Base-by-base conservation (phyloP, 2,797 vertebrate genomes). In the Denticeps clupeoides region DNA sequence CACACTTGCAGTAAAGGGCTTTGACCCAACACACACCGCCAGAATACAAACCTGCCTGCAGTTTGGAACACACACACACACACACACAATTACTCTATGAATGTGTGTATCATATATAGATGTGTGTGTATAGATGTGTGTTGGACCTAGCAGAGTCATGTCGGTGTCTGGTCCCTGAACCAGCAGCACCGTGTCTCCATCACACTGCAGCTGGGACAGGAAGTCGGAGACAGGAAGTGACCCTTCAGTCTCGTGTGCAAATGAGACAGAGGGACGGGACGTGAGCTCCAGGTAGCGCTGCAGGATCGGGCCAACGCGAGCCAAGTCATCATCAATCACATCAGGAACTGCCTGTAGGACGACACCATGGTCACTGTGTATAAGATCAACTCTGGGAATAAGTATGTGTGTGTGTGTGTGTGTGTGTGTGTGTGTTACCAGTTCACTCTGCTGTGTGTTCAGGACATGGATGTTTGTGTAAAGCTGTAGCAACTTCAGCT, bases 41-140 rank as follows among this genome's bases (percentile, higher is more conserved):
- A 96, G 65, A 99, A 96, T 45, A 97, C 70, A 65, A 96, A 96
- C 51, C 75, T 89, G 23, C 94, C 94, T 99, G 54, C 31, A 59
- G n/a, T 26, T 59, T 4, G 25, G 16, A 28, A 28, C 24, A 25
- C 5, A 25, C 24, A 25, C 24, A 25, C 12, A 53, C 8, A 51
- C 26, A 69, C 5, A 67, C 19, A 47, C 48, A 48, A 23, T 13
- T 10, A 22, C 21, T 37, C 4, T 35, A 29, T 18, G 32, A 26
- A 15, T 24, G 31, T 47, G 28, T 21, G 31, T 37, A 12, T n/a
- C n/a, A n/a, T n/a, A n/a, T n/a, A n/a, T n/a, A n/a, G n/a, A n/a
- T 42, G 28, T 27, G 27, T 15, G 35, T 40, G 43, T 18, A 25
- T 5, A 4, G 27, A 31, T 28, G 37, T n/a, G 40, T 15, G 26